Base-by-base conservation (phyloP, 2,797 vertebrate genomes). In the Spinus olivaceus region DNA sequence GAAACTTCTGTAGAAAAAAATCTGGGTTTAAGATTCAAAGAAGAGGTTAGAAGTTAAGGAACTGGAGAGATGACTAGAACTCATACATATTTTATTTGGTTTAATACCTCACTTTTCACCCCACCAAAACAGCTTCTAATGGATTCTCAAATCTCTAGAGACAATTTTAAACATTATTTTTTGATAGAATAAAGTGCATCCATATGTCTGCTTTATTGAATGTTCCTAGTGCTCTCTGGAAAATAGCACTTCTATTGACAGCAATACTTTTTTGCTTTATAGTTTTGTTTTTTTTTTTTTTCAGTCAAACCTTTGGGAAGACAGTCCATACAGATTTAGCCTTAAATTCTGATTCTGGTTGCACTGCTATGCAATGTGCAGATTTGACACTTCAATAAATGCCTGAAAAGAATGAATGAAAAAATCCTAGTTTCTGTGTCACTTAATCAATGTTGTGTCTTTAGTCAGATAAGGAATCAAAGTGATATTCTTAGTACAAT, bases 61-160 rank as follows among this genome's bases (percentile, higher is more conserved):
- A 91, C 46, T 85, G 57, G 64, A 92, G 80, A 77, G 41, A 53
- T 64, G 20, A 56, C 49, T 85, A 82, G 64, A 85, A 51, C 10
- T 88, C 82, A 88, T 95, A 22, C 54, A 88, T 96, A 79, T 81
- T 95, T 95, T 82, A 95, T 89, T 97, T 91, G 18, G 78, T 86
- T 88, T 89, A 92, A 91, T 96, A 83, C 32, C 9, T 91, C 47
- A 33, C 47, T 95, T 95, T 93, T 72, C 23, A 67, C 39, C 41
- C 61, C 54, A 83, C 39, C 37, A 76, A 57, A 87, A 56, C 14
- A 81, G 24, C 65, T 91, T 93, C 47, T 95, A 91, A 91, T 93
- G 81, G 92, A 89, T 81, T 94, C 76, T 91, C 14, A 30, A 81
- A 59, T 65, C 70, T 84, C 67, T 57, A 41, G 83, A 85, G 81